Conservation (phyloP, 2,113 vertebrate species). For the Lophius piscatorius region DNA sequence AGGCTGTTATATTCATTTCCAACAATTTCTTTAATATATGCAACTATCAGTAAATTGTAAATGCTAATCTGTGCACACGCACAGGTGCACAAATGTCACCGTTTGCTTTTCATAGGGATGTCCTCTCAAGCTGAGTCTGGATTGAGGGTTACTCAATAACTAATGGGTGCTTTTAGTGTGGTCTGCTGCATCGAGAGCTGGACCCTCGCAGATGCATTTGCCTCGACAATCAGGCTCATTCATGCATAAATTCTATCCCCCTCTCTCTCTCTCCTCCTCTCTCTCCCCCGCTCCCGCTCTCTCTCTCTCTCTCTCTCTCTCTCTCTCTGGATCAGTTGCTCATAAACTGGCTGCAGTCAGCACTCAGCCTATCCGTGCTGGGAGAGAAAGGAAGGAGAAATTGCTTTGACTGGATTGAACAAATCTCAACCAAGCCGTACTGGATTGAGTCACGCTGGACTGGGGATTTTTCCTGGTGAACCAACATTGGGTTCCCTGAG, state of each 20-base stretch:
- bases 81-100: not conserved
- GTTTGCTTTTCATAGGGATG: conserved; percentile 12
- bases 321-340: conserved; percentile 70
- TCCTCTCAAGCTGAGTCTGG: conserved; percentile 13
- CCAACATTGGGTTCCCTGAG: not conserved
- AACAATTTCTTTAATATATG: too few relatives aligned
- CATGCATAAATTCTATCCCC: conserved; percentile 31
- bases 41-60: not conserved
- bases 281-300: conserved; percentile 49
- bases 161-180: conserved; percentile 57
- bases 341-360: conserved; percentile 72
- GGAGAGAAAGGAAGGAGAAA: conserved; percentile 52
- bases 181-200: conserved; percentile 25
- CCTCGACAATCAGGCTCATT: conserved; percentile 13
- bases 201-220: conserved; percentile 31
- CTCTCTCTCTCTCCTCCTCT: conserved; percentile 24
- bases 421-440: conserved; percentile 31
- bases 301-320: conserved; percentile 25
- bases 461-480: conserved; percentile 7
- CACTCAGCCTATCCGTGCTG: conserved; percentile 63
- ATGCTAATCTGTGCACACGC: conserved; percentile 6
- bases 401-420: conserved; percentile 48
- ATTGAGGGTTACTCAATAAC: conserved; percentile 55
- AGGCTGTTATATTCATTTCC: too few relatives aligned
- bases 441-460: conserved; percentile 46